phyloP scores from a whole-genome alignment of 2,888 invertebrate species.

The Tortricodes alternella region DNA sequence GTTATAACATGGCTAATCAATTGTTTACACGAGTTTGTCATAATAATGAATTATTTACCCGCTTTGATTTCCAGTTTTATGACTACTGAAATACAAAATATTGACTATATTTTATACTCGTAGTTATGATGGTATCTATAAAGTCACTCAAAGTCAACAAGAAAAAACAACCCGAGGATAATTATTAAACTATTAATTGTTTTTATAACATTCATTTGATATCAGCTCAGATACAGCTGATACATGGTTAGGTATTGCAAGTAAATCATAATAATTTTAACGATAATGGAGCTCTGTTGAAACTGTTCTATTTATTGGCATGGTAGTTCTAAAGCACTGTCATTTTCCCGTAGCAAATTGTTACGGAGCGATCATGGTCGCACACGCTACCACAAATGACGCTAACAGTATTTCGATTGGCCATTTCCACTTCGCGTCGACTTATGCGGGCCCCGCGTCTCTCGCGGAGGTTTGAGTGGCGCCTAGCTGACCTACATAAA shows the following conservation, averaged over 20 bases:
- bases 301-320: slow-evolving; percentile 29
- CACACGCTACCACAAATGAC: slow-evolving; percentile 27
- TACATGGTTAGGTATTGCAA: no score
- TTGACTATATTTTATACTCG: no score
- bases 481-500: slow-evolving; percentile 35
- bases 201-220: neutral
- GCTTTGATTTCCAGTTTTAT: neutral
- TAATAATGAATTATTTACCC: neutral
- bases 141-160: no score
- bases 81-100: no score
- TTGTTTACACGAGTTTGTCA: neutral
- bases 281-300: slow-evolving; percentile 24
- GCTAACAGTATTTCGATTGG: slow-evolving; percentile 29
- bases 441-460: slow-evolving; percentile 29
- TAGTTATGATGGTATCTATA: neutral
- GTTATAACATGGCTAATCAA: slow-evolving; percentile 3
- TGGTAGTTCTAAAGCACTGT: slow-evolving; percentile 16
- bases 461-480: slow-evolving; percentile 20
- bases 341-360: slow-evolving; percentile 17
- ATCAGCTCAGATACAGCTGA: no score
- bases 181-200: slow-evolving; percentile 2
- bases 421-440: slow-evolving; percentile 26
- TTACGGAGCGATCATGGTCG: slow-evolving; percentile 26
- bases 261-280: slow-evolving; percentile 20
- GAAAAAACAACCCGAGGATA: neutral